Base-by-base conservation (phyloP, 2,888 invertebrate genomes). In the Chloroclysta siterata region DNA sequence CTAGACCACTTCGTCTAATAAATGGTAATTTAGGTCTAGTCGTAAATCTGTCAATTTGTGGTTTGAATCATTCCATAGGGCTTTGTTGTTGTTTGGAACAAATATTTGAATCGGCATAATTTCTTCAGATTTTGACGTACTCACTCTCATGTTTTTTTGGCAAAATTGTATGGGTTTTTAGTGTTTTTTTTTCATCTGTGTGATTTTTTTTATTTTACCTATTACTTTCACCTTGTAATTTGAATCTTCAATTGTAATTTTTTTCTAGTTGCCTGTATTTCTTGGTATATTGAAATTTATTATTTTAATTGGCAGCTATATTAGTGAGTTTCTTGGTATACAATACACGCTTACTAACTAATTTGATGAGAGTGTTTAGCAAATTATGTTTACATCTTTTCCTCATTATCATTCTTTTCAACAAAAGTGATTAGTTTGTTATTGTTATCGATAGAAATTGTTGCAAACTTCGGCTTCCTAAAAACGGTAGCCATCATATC, bases 1-100 rank as follows among this genome's bases (percentile, higher is more conserved):
- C 68, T 64, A 66, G 63, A 58, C 65, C 53, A 60, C 63, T 60
- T 55, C 42, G 22, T 11, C 42, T 67, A 69, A 61, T 71, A 65
- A 65, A 53, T 46, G 46, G 46, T 67, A 66, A 69, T 71, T 65
- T 55, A 66, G 63, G 60, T 58, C 63, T 22, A 44, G 63, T 55
- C 52, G 58, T 64, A 71, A 62, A 66, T 68, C 66, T 65, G 46
- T 59, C 61, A 58, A 47, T 65, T 61, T 42, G 44, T 54, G 4
- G 56, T 15, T 56, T 61, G 57, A 54, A 28, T 58, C 57, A 50
- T 48, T 52, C 5, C 22, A n/a, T 42, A 58, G 46, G 53, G 61
- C 39, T 57, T 57, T 22, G 48, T 47, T 41, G 15, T 10, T 11
- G 14, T 47, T 36, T 42, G 17, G 10, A 29, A 29, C 17, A 17